phyloP scores from a whole-genome alignment of 2,888 invertebrate genomes.

The Lacanobia wlatinum region DNA sequence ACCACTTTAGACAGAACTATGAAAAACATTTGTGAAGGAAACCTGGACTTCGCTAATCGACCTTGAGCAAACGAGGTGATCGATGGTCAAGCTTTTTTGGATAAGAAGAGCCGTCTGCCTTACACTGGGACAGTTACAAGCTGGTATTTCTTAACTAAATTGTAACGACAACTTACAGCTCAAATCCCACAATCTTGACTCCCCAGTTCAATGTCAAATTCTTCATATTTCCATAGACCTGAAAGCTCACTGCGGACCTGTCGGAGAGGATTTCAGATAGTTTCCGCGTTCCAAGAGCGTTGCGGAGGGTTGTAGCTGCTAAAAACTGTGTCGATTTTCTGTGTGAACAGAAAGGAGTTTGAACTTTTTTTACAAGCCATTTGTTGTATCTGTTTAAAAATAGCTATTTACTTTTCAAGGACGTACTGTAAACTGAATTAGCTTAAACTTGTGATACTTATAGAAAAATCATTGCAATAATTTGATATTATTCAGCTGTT shows the following conservation, averaged over 20 bases:
- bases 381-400: too few relatives aligned
- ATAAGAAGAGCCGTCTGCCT: not conserved
- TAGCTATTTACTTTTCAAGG: too few relatives aligned
- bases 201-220: constrained; percentile 96
- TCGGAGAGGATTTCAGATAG: constrained; percentile 96
- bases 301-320: constrained; percentile 95
- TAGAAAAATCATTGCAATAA: too few relatives aligned
- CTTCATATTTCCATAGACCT: constrained; percentile 94
- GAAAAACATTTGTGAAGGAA: not conserved
- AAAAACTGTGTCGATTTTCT: constrained; percentile 94
- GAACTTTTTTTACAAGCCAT: not conserved
- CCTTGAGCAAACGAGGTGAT: not conserved
- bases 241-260: constrained; percentile 95
- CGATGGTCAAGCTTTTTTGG: not conserved
- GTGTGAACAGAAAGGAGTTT: constrained; percentile 14
- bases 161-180: constrained; percentile 92
- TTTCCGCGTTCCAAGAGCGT: constrained; percentile 96
- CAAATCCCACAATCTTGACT: constrained; percentile 96
- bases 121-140: not conserved
- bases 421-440: too few relatives aligned
- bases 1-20: not conserved
- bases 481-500: too few relatives aligned
- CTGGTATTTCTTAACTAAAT: not conserved
- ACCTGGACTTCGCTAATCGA: not conserved
- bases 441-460: too few relatives aligned